Evolutionary conservation across 2,113 vertebrate species (phyloP), one percentile per base, ranked within the genome.

Genomic region (Petrocephalus microphthalmus): DNA sequence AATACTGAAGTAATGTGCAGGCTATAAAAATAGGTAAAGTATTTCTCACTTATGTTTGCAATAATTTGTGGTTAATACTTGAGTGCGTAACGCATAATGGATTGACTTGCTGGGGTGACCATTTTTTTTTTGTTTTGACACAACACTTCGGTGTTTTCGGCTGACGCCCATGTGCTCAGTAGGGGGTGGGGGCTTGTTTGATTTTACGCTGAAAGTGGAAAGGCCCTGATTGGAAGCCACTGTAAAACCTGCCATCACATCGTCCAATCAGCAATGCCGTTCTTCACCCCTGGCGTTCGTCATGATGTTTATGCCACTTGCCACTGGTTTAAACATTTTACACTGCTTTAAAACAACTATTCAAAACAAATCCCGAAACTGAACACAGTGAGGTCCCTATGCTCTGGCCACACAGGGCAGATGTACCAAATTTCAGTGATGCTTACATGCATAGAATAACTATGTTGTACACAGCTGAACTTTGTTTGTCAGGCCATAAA

Each of bases 141-240:
- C 88, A 67, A 5, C 53, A 56, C 1, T 91, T 87, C 92, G 89
- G 22, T 49, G 91, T 92, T 93, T 89, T 92, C 94, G 92, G 93
- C 92, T 89, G 85, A 87, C 56, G 33, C 87, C 89, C 84, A 88
- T 91, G 89, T 91, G 88, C 91, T 90, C 90, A 87, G 90, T 86
- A 20, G 91, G 91, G 64, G 90, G 89, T 88, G 90, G 2, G 81
- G 29, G 5, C 25, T 33, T 85, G 52, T 85, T 85, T 85, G 51
- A 53, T 85, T 67, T 17, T 84, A 52, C 42, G 29, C 53, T 89
- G 56, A 88, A 89, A 87, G 37, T 74, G 47, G 29, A 85, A 81
- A 56, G 84, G 81, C 49, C 84, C 20, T 42, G 57, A 29, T 81
- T 53, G 67, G 88, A 52, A 88, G 57, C 56, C 37, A 47, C 22